A percentile compares a stretch with the other conserved stretches of the same genome.
Conservation (phyloP, 1,140 invertebrate species). For the Drosophila sturtevanti region DNA sequence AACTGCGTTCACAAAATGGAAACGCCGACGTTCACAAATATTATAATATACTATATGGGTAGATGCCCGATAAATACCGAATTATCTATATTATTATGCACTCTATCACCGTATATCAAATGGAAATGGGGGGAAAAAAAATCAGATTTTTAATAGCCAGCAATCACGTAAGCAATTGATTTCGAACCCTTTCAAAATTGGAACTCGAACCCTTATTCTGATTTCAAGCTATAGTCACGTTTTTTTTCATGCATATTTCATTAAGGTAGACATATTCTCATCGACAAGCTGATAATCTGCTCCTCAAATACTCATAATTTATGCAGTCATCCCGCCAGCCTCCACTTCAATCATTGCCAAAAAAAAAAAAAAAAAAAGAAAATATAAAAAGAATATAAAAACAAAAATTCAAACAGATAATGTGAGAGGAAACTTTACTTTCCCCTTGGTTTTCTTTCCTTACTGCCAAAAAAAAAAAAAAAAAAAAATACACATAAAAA, state of each 20-base stretch:
- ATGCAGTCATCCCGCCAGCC: slow-evolving; percentile 42
- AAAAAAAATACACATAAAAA: slow-evolving; percentile 18
- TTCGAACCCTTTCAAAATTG: slow-evolving; percentile 47
- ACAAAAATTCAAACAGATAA: slow-evolving; percentile 7
- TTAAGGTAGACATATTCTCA: slow-evolving; percentile 3
- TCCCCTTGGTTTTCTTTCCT: slow-evolving; percentile 22
- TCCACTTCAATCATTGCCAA: background rate
- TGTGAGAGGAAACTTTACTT: slow-evolving; percentile 12
- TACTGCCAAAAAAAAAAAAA: slow-evolving; percentile 20
- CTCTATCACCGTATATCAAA: slow-evolving; percentile 3
- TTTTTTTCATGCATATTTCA: slow-evolving; percentile 4
- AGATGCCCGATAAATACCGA: background rate
- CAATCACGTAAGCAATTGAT: slow-evolving; percentile 31
- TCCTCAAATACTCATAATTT: slow-evolving; percentile 73
- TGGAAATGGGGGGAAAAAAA: no score
- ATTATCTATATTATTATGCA: background rate
- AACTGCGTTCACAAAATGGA: slow-evolving; percentile 44
- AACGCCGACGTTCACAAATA: slow-evolving; percentile 24
- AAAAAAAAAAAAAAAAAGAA: background rate
- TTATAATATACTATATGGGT: background rate
- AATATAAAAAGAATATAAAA: background rate
- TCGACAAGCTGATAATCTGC: slow-evolving; percentile 66
- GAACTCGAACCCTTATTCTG: background rate
- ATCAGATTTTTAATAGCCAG: slow-evolving; percentile 35
- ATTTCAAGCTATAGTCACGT: background rate